These are phyloP conservation scores for Myotis davidii DNA, from an alignment of 2,113 vertebrate species.

Conservation along the genomic window DNA sequence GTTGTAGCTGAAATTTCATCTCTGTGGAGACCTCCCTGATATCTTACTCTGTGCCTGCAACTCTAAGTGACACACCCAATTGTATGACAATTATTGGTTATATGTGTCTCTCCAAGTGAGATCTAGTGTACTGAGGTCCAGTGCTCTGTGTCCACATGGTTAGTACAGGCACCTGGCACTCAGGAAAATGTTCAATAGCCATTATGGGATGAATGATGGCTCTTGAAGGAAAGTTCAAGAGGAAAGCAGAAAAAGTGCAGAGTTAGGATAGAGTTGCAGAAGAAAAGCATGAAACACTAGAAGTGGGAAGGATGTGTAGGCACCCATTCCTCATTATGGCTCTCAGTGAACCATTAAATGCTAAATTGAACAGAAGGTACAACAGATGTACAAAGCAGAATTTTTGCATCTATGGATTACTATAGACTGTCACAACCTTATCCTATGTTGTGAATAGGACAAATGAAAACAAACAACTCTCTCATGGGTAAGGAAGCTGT, in stretches of 20 bases:
- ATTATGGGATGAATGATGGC: background rate
- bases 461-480: background rate
- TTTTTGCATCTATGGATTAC: background rate
- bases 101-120: background rate
- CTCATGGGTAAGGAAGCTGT: background rate
- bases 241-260: background rate
- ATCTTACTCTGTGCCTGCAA: background rate
- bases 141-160: background rate
- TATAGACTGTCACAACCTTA: background rate
- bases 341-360: background rate
- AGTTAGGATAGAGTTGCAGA: background rate
- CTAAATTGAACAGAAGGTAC: background rate
- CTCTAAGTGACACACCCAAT: background rate
- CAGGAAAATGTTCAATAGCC: background rate
- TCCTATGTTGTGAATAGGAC: background rate
- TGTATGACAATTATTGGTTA: background rate
- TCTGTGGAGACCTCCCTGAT: background rate
- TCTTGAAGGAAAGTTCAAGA: background rate
- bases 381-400: background rate
- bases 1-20: background rate
- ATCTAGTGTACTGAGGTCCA: background rate
- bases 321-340: background rate
- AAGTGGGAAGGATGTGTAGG: no score
- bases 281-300: background rate
- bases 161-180: background rate